These are phyloP conservation scores for Pseudomyrmex cubaensis DNA, from an alignment of 1,140 invertebrate genomes.

Conservation along the genomic window DNA sequence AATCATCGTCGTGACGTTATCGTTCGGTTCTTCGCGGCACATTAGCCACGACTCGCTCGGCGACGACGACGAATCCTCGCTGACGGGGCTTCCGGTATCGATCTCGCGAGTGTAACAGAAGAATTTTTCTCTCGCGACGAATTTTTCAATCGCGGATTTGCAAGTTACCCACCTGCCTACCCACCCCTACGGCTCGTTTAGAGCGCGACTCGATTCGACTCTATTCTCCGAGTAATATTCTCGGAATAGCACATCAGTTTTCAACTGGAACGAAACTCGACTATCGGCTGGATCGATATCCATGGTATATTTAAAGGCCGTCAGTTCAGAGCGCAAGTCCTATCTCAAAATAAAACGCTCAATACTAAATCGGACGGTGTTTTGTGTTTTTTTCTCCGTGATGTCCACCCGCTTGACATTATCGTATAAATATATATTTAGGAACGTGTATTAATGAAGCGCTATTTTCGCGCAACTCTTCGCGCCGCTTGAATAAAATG, in stretches of 20 bases:
- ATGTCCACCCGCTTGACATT: not conserved
- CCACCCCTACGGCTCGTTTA: not conserved
- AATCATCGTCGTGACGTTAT: not conserved
- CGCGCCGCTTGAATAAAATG: too few species aligned
- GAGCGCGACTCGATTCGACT: not conserved
- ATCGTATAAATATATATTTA: slow-evolving; percentile 35
- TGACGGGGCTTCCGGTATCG: not conserved
- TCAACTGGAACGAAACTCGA: slow-evolving; percentile 47
- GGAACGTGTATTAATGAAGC: slow-evolving; percentile 6
- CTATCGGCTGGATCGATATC: slow-evolving; percentile 40
- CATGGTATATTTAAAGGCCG: slow-evolving; percentile 53
- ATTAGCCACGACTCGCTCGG: not conserved
- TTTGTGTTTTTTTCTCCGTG: slow-evolving; percentile 16
- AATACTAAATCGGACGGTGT: slow-evolving; percentile 55
- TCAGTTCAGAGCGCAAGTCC: slow-evolving; percentile 57
- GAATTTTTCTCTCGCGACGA: slow-evolving; percentile 5
- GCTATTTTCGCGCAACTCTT: slow-evolving; percentile 8
- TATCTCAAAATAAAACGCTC: slow-evolving; percentile 56
- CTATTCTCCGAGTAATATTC: slow-evolving; percentile 38
- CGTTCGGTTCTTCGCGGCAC: not conserved
- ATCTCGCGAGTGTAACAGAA: not conserved
- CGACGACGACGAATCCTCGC: not conserved
- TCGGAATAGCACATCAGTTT: slow-evolving; percentile 36
- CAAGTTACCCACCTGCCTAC: not conserved
- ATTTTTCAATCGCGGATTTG: not conserved